These are phyloP conservation scores for Buathra laborator DNA, from an alignment of 2,888 invertebrate genomes.

Conservation along the genomic window DNA sequence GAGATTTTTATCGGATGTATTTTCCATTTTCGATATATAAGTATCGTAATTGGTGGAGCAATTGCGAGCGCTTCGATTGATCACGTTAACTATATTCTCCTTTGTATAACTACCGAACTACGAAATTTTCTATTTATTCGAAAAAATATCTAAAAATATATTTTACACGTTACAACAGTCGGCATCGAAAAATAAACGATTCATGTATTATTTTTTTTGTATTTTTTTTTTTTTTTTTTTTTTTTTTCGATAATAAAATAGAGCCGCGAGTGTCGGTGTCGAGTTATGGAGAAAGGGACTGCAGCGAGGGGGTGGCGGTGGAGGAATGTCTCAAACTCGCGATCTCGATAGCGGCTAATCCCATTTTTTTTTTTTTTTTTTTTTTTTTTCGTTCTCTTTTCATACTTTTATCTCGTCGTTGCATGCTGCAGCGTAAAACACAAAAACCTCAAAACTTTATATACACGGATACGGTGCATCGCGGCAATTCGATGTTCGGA, in stretches of 20 bases:
- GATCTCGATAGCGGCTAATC: not conserved
- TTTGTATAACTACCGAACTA: conserved; percentile 71
- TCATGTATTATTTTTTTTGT: conserved; percentile 9
- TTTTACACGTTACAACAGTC: conserved; percentile 78
- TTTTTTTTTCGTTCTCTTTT: not conserved
- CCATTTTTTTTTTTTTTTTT: not conserved
- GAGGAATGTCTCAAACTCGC: conserved; percentile 15
- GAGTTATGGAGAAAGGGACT: not conserved
- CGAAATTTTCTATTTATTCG: conserved; percentile 74
- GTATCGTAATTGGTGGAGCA: not conserved
- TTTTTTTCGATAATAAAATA: conserved; percentile 35
- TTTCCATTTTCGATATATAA: not conserved
- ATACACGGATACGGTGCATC: conserved; percentile 44
- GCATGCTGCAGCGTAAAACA: not conserved
- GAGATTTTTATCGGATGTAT: conserved; percentile 19
- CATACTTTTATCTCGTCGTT: not conserved
- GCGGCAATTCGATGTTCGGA: conserved; percentile 24
- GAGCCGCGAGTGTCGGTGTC: conserved; percentile 15
- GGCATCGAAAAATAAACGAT: conserved; percentile 76
- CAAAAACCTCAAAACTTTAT: conserved; percentile 20
- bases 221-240: conserved; percentile 5
- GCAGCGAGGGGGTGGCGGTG: not conserved
- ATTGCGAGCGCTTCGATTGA: not conserved
- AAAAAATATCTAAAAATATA: conserved; percentile 83
- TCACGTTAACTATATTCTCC: conserved; percentile 33